Percentiles rank a stretch among this genome's conserved stretches.
phyloP scores from a whole-genome alignment of 2,888 invertebrate genomes.

The Spisula solida region DNA sequence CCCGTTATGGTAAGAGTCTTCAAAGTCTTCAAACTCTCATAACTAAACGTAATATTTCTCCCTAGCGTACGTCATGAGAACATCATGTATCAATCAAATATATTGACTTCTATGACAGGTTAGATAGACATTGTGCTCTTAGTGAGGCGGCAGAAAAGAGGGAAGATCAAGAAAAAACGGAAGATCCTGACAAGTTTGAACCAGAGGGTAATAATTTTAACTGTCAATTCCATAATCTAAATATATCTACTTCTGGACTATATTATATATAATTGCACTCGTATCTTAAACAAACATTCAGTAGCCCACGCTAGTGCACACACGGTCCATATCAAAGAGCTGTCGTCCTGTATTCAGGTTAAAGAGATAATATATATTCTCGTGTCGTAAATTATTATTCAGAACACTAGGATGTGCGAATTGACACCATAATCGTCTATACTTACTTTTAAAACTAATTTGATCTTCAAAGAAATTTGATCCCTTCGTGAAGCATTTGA shows the following conservation, averaged over 20 bases:
- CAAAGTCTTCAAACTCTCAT: not conserved
- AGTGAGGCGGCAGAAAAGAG: conserved; percentile 85
- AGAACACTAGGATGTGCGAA: too few relatives aligned
- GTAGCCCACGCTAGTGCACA: too few relatives aligned
- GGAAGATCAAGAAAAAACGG: conserved; percentile 79
- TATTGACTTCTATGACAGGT: not conserved
- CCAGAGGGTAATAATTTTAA: conserved; percentile 50
- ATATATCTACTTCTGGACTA: too few relatives aligned
- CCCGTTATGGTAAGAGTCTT: not conserved
- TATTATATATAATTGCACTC: too few relatives aligned
- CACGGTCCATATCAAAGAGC: too few relatives aligned
- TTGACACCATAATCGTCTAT: too few relatives aligned
- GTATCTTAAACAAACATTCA: too few relatives aligned
- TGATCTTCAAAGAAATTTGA: not conserved
- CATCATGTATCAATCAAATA: not conserved
- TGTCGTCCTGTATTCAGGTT: too few relatives aligned
- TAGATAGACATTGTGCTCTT: conserved; percentile 39
- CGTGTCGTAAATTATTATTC: not conserved
- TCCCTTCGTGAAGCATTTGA: too few relatives aligned
- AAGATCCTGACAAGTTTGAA: conserved; percentile 55
- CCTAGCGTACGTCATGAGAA: not conserved
- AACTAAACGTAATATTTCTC: too few relatives aligned
- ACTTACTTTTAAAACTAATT: not conserved
- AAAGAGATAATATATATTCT: not conserved
- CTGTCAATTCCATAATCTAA: too few relatives aligned